Base-by-base conservation (phyloP, 1,140 invertebrate species). In the Diprion similis region DNA sequence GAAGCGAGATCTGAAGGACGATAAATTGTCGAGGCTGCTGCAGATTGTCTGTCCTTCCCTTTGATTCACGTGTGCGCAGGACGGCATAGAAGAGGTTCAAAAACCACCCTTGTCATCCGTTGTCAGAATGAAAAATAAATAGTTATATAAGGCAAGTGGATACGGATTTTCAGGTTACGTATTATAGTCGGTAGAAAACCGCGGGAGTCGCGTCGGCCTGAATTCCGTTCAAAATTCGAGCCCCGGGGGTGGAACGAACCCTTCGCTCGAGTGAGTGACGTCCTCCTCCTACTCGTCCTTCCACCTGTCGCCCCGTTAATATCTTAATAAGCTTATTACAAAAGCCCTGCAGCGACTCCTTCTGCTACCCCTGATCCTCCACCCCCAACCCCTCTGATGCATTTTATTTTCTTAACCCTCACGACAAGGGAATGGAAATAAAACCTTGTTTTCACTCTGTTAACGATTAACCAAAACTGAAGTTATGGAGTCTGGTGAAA, bases 311-410 rank as follows among this genome's bases (percentile, higher is more conserved):
- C 70, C 78, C 71, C 71, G 82, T 80, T 82, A 81, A 82, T 82
- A 82, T 78, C 75, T 78, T 80, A 37, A 37, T 37, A 79, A 81
- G 78, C 80, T 78, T 82, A 81, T 81, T 81, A 82, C 73, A 76
- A 74, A 76, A 79, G 73, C 66, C 24, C 24, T 6, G 24, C 24
- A 37, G 24, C 24, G 24, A 37, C 24, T 37, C 24, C 24, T 3
- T 3, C 13, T 8, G 2, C 19, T 1, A 2, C 67, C 19, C 24
- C 24, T 9, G 67, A 13, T 4, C 19, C 67, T 4, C 24, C 24
- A 37, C 24, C 24, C 24, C 6, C 6, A n/a, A n/a, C 24, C 24
- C 24, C 24, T 37, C 24, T n/a, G n/a, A 6, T 37, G 24, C n/a
- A 10, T n/a, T 68, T 10, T 68, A 11, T 24, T 47, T 10, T 17